Percentiles rank a stretch among this genome's conserved stretches.
These are phyloP conservation scores for Buteo buteo DNA, from an alignment of 2,113 vertebrate species.

Conservation along the genomic window DNA sequence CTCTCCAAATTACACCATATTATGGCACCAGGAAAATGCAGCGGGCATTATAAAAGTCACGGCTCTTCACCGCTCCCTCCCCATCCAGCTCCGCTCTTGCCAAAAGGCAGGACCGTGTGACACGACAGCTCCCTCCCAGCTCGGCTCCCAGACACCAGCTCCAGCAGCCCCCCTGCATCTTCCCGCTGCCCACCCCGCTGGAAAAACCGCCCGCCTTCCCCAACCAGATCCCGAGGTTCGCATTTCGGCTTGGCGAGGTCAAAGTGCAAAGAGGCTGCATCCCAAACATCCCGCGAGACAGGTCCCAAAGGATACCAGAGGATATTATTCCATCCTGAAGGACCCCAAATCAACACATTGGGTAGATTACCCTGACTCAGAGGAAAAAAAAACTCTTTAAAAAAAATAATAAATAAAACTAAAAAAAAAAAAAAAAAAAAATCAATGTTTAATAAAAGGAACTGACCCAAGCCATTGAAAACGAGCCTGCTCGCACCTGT, in stretches of 20 bases:
- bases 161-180: neutral
- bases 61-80: neutral
- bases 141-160: neutral
- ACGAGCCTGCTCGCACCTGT: neutral
- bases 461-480: neutral
- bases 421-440: neutral
- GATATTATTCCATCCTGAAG: neutral
- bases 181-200: neutral
- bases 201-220: neutral
- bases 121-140: neutral
- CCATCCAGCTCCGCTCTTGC: neutral
- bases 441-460: neutral
- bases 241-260: neutral
- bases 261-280: neutral
- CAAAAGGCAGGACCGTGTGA: neutral
- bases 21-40: neutral
- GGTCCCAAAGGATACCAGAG: neutral
- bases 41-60: rapidly evolving
- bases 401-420: neutral
- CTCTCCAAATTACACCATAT: neutral
- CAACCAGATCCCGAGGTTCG: neutral
- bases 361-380: neutral
- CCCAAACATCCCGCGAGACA: neutral
- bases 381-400: neutral
- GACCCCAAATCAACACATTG: neutral